Percentiles rank a stretch among this genome's conserved stretches.
Evolutionary conservation across 2,113 vertebrate genomes (phyloP).

Genomic region (Trematocara nigrifrons): DNA sequence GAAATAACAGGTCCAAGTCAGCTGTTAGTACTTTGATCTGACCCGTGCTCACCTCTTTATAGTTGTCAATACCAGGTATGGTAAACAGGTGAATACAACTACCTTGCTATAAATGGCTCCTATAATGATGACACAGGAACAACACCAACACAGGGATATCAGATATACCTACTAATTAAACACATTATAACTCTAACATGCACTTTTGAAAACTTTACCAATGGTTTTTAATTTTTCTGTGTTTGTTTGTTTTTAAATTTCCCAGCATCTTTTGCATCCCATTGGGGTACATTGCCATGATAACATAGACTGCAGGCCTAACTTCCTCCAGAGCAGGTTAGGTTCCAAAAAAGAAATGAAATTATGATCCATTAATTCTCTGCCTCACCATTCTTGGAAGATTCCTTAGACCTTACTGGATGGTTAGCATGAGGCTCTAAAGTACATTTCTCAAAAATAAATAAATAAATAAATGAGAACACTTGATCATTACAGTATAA

Average conservation of each 20-base stretch:
- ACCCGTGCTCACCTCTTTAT: not conserved
- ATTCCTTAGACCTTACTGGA: not conserved
- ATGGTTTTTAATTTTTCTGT: not conserved
- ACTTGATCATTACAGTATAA: not conserved
- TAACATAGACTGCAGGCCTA: not conserved
- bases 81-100: not conserved
- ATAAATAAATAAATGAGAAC: not conserved
- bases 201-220: not conserved
- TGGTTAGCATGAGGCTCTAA: not conserved
- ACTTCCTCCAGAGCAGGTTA: not conserved
- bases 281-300: not conserved
- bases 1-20: not conserved
- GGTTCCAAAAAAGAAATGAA: not conserved
- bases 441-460: not conserved
- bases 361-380: not conserved
- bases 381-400: not conserved
- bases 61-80: not conserved
- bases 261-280: not conserved
- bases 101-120: not conserved
- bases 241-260: not conserved
- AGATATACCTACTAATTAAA: not conserved
- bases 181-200: not conserved
- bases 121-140: not conserved
- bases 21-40: not conserved
- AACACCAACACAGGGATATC: not conserved